Evolutionary conservation across 2,888 invertebrate species (phyloP), one percentile per base, ranked within the genome.

Genomic region (Oligia latruncula): DNA sequence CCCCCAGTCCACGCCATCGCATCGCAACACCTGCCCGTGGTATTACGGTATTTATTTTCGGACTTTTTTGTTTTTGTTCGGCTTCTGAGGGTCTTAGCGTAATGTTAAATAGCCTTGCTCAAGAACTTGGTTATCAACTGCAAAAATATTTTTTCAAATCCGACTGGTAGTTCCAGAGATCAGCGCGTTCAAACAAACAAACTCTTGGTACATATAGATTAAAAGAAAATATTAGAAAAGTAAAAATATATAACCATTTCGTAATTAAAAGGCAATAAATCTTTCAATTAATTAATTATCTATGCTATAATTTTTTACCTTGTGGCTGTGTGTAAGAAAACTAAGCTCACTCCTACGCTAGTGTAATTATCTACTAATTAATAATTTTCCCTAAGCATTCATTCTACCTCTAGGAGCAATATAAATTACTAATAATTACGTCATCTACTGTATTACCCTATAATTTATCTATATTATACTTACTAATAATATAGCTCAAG

Each of bases 331-430:
- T 46, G 23, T 49, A 52, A 60, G 77, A 60, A 55, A 68, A 29
- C 23, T 23, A 17, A 71, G 40, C 60, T 62, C 49, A 17, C 13
- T 78, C n/a, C 60, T 46, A 55, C 60, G 46, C 29, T 20, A 62
- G 60, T 8, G 15, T 71, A 79, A 84, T 78, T 66, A 66, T 5
- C 0, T 5, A 40, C 35, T 43, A 65, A 71, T 78, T 71, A 78
- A 79, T 66, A 23, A 66, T 79, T 71, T 66, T 55, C n/a, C 46
- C 52, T 23, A 23, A 49, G 46, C 29, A 62, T 55, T 71, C 0
- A 46, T 60, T 83, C n/a, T 55, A 71, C 23, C 35, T 40, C 40
- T 35, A n/a, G 6, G 4, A 62, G 40, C 17, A 20, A 65, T 65
- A 55, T 71, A 67, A 46, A 67, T 81, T 79, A 67, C 46, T 68